phyloP scores from a whole-genome alignment of 2,888 invertebrate genomes.

The Aelia acuminata region DNA sequence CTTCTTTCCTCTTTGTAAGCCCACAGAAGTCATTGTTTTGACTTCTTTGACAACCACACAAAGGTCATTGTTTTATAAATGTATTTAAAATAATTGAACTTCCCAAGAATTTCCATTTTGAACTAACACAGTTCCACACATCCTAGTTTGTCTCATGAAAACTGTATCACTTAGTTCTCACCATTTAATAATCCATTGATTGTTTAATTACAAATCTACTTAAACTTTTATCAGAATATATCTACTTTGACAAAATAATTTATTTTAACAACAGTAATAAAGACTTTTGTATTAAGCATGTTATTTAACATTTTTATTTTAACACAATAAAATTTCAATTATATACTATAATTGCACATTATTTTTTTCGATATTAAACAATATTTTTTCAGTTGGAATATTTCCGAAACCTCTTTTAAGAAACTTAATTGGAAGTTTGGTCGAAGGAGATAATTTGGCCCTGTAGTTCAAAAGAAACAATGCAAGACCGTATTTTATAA shows the following conservation, averaged over 20 bases:
- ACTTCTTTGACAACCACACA: too few species aligned
- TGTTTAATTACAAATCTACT: neutral
- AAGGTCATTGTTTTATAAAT: too few species aligned
- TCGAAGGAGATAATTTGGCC: slow-evolving; percentile 8
- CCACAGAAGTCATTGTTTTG: too few species aligned
- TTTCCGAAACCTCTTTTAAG: neutral
- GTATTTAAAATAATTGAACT: too few species aligned
- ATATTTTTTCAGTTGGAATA: neutral
- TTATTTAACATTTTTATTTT: too few species aligned
- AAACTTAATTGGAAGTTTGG: slow-evolving; percentile 1
- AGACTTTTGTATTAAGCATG: too few species aligned
- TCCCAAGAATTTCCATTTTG: too few species aligned
- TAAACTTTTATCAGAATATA: neutral
- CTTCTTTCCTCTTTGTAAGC: too few species aligned
- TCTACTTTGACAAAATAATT: too few species aligned
- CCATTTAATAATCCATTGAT: neutral
- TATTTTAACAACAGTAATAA: too few species aligned
- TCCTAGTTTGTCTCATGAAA: neutral
- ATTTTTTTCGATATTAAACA: neutral
- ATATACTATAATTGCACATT: neutral
- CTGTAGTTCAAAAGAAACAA: slow-evolving; percentile 38
- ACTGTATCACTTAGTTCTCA: neutral
- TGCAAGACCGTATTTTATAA: slow-evolving; percentile 50
- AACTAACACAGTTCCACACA: too few species aligned
- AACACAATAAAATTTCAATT: neutral